A percentile compares a stretch with the other conserved stretches of the same genome.
Evolutionary conservation across 2,888 invertebrate species (phyloP).

Genomic region (Clostera curtula): DNA sequence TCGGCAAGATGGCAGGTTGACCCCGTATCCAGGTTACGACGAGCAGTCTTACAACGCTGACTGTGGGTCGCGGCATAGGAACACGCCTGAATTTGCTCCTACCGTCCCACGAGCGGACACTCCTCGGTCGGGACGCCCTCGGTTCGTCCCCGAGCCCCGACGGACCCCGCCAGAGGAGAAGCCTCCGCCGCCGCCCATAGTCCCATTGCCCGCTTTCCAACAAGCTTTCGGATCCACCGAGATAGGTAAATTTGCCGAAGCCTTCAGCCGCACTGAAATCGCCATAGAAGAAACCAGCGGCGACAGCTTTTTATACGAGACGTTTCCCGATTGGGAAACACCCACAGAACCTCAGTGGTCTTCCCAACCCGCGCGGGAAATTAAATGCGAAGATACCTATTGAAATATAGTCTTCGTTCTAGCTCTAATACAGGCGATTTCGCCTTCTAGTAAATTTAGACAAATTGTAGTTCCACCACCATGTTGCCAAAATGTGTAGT

Average conservation of each 20-base stretch:
- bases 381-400: constrained; percentile 67
- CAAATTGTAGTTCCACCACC: constrained; percentile 68
- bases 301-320: constrained; percentile 57
- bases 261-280: constrained; percentile 77
- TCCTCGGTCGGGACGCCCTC: constrained; percentile 31
- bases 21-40: constrained; percentile 53
- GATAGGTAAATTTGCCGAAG: constrained; percentile 87
- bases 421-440: constrained; percentile 51
- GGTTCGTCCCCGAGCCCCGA: constrained; percentile 32
- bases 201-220: constrained; percentile 86
- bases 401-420: constrained; percentile 42
- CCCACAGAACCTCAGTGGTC: constrained; percentile 56
- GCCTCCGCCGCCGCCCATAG: constrained; percentile 48
- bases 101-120: constrained; percentile 27
- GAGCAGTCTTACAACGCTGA: constrained; percentile 44
- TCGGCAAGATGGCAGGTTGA: constrained; percentile 51
- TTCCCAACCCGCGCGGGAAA: constrained; percentile 54
- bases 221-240: constrained; percentile 91
- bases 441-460: constrained; percentile 65
- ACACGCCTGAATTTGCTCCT: constrained; percentile 34
- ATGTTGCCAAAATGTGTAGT: constrained; percentile 71
- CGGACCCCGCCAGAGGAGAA: constrained; percentile 49
- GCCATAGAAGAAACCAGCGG: constrained; percentile 50
- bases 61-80: constrained; percentile 29
- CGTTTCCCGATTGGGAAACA: constrained; percentile 61